These are phyloP conservation scores for Drosophila kokeensis DNA, from an alignment of 2,888 invertebrate genomes.

Conservation along the genomic window DNA sequence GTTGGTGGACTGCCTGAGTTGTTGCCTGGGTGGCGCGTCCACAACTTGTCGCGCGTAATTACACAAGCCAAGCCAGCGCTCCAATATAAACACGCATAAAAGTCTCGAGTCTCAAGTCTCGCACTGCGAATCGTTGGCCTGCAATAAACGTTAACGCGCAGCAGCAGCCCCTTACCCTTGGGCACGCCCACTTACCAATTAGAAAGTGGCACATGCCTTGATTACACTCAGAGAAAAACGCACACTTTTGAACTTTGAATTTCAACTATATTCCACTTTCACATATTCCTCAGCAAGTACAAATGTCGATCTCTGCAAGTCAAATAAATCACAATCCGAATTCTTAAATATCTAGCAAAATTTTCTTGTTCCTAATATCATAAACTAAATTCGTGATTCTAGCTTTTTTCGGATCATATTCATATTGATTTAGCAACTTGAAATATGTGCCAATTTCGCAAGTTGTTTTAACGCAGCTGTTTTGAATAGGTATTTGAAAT, in stretches of 20 bases:
- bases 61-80: constrained; percentile 46
- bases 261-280: background rate
- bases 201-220: constrained; percentile 45
- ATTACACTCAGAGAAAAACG: constrained; percentile 2
- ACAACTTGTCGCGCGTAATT: constrained; percentile 76
- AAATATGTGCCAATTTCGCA: background rate
- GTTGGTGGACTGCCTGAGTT: background rate
- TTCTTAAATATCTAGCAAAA: too few relatives aligned
- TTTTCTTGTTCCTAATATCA: too few relatives aligned
- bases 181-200: constrained; percentile 34
- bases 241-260: background rate
- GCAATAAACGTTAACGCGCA: constrained; percentile 63
- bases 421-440: background rate
- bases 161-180: constrained; percentile 15
- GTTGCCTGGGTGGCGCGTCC: constrained; percentile 7
- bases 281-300: background rate
- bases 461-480: background rate
- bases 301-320: background rate
- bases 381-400: background rate
- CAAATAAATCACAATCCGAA: too few relatives aligned
- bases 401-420: background rate
- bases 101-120: constrained; percentile 42
- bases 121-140: constrained; percentile 20
- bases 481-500: background rate
- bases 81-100: constrained; percentile 47